These are phyloP conservation scores for Pseudachorutes palmiensis DNA, from an alignment of 1,140 invertebrate genomes.

Conservation along the genomic window DNA sequence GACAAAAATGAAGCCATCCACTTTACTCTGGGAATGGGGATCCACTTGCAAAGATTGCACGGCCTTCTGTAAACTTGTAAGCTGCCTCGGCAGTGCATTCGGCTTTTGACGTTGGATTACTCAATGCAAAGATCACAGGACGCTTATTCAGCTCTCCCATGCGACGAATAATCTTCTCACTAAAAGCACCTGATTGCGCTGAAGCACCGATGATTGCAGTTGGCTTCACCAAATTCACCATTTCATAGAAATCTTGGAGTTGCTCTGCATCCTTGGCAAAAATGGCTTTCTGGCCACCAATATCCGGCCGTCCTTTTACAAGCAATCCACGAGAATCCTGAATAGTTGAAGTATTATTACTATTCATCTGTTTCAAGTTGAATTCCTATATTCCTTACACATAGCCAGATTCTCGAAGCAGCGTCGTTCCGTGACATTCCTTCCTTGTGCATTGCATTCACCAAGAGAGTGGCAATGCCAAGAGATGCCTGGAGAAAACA, in stretches of 20 bases:
- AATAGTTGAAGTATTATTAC: constrained; percentile 43
- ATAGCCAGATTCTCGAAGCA: constrained; percentile 27
- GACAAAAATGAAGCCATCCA: not conserved
- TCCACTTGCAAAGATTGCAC: constrained; percentile 81
- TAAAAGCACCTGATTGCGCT: constrained; percentile 75
- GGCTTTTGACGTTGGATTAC: constrained; percentile 92
- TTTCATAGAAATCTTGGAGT: constrained; percentile 61
- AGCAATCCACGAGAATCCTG: constrained; percentile 76
- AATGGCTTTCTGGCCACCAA: constrained; percentile 63
- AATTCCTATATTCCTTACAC: constrained; percentile 23
- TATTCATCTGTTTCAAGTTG: not conserved
- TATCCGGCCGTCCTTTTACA: constrained; percentile 62
- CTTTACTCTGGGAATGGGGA: constrained; percentile 70
- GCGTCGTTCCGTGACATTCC: constrained; percentile 65
- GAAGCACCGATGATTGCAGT: constrained; percentile 77
- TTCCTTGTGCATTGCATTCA: constrained; percentile 77
- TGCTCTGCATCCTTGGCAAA: constrained; percentile 66
- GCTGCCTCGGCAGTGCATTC: constrained; percentile 96
- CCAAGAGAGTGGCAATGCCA: constrained; percentile 77
- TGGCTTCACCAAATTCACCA: constrained; percentile 69
- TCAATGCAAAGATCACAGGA: constrained; percentile 89
- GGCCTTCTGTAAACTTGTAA: constrained; percentile 72
- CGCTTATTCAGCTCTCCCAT: constrained; percentile 69
- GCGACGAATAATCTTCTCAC: constrained; percentile 64
- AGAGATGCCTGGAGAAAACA: constrained; percentile 56